These are phyloP conservation scores for Anagyrus pseudococci DNA, from an alignment of 2,888 invertebrate genomes.

Conservation along the genomic window DNA sequence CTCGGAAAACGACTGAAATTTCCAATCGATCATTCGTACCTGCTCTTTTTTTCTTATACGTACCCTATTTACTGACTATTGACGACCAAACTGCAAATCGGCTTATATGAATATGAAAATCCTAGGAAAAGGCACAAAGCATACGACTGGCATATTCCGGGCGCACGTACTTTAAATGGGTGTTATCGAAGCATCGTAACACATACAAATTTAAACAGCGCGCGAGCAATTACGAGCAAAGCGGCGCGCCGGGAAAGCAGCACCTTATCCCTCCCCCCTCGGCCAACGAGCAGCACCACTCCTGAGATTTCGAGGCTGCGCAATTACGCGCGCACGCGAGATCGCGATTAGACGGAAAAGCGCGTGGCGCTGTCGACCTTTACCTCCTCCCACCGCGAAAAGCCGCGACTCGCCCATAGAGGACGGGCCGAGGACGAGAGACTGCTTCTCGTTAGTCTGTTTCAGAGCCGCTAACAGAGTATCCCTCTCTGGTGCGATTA, in stretches of 20 bases:
- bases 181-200: constrained; percentile 5
- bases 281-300: too few relatives aligned
- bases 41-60: not conserved
- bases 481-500: too few relatives aligned
- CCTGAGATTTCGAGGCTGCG: too few relatives aligned
- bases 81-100: not conserved
- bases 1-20: too few relatives aligned
- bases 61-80: not conserved
- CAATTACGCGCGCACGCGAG: constrained; percentile 21
- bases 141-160: not conserved
- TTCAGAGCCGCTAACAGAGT: too few relatives aligned
- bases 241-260: not conserved
- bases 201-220: not conserved
- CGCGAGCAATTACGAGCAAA: not conserved
- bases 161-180: not conserved
- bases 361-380: not conserved
- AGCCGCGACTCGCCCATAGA: too few relatives aligned
- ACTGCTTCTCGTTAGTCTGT: too few relatives aligned
- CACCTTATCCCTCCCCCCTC: too few relatives aligned
- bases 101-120: not conserved
- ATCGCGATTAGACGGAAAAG: constrained; percentile 8
- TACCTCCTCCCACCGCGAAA: too few relatives aligned
- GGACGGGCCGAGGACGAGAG: too few relatives aligned
- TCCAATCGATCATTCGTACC: not conserved
- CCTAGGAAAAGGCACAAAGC: not conserved